Base-by-base conservation (phyloP, 2,113 vertebrate species). In the Regulus satrapa region DNA sequence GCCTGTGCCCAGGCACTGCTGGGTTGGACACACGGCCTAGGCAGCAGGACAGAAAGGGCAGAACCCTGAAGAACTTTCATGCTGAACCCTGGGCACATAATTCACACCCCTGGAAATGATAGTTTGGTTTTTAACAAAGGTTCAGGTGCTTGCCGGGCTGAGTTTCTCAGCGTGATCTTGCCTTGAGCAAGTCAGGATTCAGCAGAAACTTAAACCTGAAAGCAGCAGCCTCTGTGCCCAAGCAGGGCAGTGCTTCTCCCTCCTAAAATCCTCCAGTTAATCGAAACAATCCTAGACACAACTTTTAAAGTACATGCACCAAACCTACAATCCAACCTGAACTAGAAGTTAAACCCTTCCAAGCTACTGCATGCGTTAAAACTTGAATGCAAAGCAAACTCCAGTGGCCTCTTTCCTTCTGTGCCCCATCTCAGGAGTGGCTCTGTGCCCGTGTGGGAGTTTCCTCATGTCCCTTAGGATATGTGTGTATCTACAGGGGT, bases 381-480 rank as follows among this genome's bases (percentile, higher is more conserved):
- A 52, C 31, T 9, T 6, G 18, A 64, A 26, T 3, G 54, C 62
- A 45, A 56, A 82, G 71, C 82, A 12, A 24, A 14, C 40, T 8
- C 36, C 46, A 31, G 74, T 2, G 54, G 73, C 5, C 51, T 32
- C 25, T 32, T 7, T 26, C 14, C 82, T 63, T 4, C 86, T 23
- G 45, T 3, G 3, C 1, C 45, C 2, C 16, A 4, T 24, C 61
- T 25, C 61, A 24, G 61, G 36, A 49, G 43, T 6, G 46, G 71
- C 18, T 3, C 12, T 3, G 1, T 12, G 10, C 64, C 28, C 28
- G 14, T 6, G 38, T 0, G 5, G 40, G 64, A 26, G 68, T 14
- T 10, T 26, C 89, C 78, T 32, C 0, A 0, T 1, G 16, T 19
- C 56, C 73, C 31, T 29, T 2, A 29, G 81, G 32, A 17, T 18